Conservation (phyloP, 2,888 invertebrate species). For the Amphipyra tragopoginis region DNA sequence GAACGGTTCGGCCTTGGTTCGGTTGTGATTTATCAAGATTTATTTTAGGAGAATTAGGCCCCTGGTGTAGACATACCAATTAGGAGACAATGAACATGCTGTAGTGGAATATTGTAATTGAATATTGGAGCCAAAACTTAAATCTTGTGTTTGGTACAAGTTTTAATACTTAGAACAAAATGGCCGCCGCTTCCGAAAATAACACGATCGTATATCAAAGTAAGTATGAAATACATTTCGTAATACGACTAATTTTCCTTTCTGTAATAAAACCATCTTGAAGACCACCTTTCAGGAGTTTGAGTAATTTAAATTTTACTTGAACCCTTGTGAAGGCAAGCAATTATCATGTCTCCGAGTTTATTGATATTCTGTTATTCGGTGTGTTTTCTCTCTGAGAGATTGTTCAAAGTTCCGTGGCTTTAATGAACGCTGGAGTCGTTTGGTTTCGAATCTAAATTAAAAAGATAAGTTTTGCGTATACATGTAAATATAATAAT, state of each 20-base stretch:
- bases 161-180: background rate
- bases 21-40: too few relatives aligned
- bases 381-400: background rate
- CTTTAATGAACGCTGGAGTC: too few relatives aligned
- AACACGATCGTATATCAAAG: constrained; percentile 6
- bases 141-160: background rate
- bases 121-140: too few relatives aligned
- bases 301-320: constrained; percentile 8
- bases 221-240: constrained; percentile 4
- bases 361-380: constrained; percentile 19
- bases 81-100: too few relatives aligned
- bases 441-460: too few relatives aligned
- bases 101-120: too few relatives aligned
- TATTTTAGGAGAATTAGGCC: too few relatives aligned
- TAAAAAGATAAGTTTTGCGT: too few relatives aligned
- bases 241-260: constrained; percentile 7
- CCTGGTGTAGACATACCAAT: too few relatives aligned
- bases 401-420: background rate
- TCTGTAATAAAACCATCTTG: constrained; percentile 5
- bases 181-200: background rate
- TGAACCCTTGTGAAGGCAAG: constrained; percentile 9
- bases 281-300: constrained; percentile 7
- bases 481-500: too few relatives aligned
- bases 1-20: too few relatives aligned
- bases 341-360: constrained; percentile 15